Conservation (phyloP, 2,888 invertebrate genomes). For the Aspidiotus destructor region DNA sequence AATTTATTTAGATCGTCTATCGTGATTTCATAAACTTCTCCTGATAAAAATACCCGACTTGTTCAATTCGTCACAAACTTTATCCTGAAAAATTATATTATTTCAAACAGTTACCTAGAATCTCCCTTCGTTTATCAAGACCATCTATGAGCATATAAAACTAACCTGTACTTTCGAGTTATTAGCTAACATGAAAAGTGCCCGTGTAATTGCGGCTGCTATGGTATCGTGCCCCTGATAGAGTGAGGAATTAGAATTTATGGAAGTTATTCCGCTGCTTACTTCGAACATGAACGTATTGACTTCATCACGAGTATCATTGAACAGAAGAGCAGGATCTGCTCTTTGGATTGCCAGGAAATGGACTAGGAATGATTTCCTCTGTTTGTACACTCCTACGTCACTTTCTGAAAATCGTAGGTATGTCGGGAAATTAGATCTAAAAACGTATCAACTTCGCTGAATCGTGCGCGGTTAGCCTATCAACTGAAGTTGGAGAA, state of each 20-base stretch:
- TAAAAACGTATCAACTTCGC: too few relatives aligned
- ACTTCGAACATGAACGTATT: slow-evolving; percentile 1
- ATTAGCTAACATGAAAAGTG: slow-evolving; percentile 45
- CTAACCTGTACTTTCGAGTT: slow-evolving; percentile 43
- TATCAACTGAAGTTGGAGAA: too few relatives aligned
- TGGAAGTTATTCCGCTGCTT: neutral
- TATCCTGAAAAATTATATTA: slow-evolving; percentile 34
- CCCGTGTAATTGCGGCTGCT: slow-evolving; percentile 45
- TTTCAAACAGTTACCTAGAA: too few relatives aligned
- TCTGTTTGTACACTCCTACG: too few relatives aligned
- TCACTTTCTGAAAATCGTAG: neutral
- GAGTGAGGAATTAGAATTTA: neutral
- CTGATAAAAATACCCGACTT: slow-evolving; percentile 37
- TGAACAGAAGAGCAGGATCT: neutral
- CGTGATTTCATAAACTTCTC: slow-evolving; percentile 35
- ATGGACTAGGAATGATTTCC: neutral
- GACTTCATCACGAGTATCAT: neutral
- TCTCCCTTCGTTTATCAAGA: too few relatives aligned
- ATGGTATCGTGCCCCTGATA: slow-evolving; percentile 49
- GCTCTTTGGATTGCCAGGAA: neutral
- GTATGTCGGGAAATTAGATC: too few relatives aligned
- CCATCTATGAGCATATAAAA: neutral
- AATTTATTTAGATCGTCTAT: too few relatives aligned
- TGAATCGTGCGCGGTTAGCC: too few relatives aligned
- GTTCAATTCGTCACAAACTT: slow-evolving; percentile 34